phyloP scores from a whole-genome alignment of 2,888 invertebrate species.

The Torymus tubicola region DNA sequence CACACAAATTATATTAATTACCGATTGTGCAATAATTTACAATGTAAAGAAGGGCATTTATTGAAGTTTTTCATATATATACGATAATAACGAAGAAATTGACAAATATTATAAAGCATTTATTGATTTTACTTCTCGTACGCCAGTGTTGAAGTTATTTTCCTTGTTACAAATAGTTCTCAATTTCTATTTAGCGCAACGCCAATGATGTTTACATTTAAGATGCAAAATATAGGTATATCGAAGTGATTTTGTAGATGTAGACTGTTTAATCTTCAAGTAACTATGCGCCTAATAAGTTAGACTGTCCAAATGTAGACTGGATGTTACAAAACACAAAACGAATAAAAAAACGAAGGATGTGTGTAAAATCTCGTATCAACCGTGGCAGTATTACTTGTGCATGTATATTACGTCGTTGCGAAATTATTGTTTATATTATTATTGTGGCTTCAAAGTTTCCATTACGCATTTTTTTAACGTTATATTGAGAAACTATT shows the following conservation, averaged over 20 bases:
- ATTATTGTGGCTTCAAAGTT: conserved; percentile 29
- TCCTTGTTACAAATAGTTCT: conserved; percentile 25
- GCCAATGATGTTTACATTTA: conserved; percentile 30
- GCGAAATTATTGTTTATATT: conserved; percentile 23
- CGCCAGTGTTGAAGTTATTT: neutral
- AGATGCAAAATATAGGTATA: conserved; percentile 20
- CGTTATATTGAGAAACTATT: neutral
- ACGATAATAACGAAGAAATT: neutral
- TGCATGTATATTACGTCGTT: conserved; percentile 41
- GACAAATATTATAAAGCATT: conserved; percentile 15
- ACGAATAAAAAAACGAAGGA: conserved; percentile 25
- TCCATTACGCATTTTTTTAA: neutral
- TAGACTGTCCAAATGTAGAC: conserved; percentile 45
- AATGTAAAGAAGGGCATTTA: conserved; percentile 5
- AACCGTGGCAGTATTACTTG: conserved; percentile 58
- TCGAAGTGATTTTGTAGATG: conserved; percentile 29
- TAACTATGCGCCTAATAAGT: conserved; percentile 31
- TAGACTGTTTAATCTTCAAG: conserved; percentile 26
- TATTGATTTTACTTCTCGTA: neutral
- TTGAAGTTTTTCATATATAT: neutral
- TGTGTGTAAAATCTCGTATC: conserved; percentile 50
- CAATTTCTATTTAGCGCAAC: conserved; percentile 4
- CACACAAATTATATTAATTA: conserved; percentile 17
- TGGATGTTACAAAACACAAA: conserved; percentile 38
- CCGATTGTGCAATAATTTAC: conserved; percentile 5